Evolutionary conservation across 1,140 invertebrate genomes (phyloP).

Genomic region (Latrodectus geometricus): DNA sequence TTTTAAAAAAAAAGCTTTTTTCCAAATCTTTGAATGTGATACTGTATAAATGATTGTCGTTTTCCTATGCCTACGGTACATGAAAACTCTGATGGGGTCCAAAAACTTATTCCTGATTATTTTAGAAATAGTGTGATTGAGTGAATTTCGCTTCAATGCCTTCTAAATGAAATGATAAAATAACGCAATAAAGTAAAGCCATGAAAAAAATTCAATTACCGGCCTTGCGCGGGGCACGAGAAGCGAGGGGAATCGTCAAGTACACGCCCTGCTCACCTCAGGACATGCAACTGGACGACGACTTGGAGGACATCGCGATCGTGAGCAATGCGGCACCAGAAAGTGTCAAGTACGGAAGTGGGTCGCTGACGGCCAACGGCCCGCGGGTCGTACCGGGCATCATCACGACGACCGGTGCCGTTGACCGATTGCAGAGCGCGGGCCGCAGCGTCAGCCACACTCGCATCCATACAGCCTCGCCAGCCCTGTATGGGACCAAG

Average conservation of each 20-base stretch:
- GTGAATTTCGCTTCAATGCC: not conserved
- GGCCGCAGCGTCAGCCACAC: constrained; percentile 54
- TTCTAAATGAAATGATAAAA: not conserved
- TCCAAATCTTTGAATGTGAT: constrained; percentile 17
- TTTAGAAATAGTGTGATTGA: not conserved
- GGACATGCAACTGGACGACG: constrained; percentile 71
- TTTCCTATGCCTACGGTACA: not conserved
- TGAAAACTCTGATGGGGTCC: constrained; percentile 19
- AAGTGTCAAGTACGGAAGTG: constrained; percentile 74
- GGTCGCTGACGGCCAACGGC: constrained; percentile 73
- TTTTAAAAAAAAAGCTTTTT: not conserved
- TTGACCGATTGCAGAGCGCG: constrained; percentile 12
- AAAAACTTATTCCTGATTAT: constrained; percentile 5
- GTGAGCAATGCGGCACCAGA: constrained; percentile 73
- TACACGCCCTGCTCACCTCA: constrained; percentile 70
- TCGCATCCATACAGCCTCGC: constrained; percentile 58
- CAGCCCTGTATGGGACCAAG: constrained; percentile 59
- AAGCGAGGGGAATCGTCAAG: constrained; percentile 69
- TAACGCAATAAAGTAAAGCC: not conserved
- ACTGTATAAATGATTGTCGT: not conserved
- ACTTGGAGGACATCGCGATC: constrained; percentile 83
- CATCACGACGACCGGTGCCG: constrained; percentile 69
- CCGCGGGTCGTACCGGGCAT: constrained; percentile 77
- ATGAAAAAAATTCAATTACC: constrained; percentile 57
- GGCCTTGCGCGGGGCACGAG: constrained; percentile 42